Conservation (phyloP, 2,888 invertebrate species). For the Bellardia pandia region DNA sequence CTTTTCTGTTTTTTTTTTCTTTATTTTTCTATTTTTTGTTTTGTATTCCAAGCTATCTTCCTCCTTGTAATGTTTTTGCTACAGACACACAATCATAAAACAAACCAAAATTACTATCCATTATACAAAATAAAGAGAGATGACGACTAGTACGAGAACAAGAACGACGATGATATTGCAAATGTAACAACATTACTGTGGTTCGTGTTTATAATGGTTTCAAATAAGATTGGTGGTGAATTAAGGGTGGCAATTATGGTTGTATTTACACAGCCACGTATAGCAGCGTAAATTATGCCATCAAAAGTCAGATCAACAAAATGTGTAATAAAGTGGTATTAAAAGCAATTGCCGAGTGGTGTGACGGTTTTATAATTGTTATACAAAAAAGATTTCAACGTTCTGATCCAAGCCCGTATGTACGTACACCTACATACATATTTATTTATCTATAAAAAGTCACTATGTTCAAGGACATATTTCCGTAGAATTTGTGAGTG, state of each 20-base stretch:
- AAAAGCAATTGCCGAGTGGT: slow-evolving; percentile 63
- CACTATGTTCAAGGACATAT: background rate
- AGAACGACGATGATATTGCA: slow-evolving; percentile 31
- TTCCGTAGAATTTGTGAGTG: background rate
- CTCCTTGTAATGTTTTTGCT: slow-evolving; percentile 16
- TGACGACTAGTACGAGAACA: background rate
- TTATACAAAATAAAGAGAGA: slow-evolving; percentile 28
- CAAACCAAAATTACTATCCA: slow-evolving; percentile 16
- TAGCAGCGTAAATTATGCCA: slow-evolving; percentile 65
- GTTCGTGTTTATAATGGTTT: slow-evolving; percentile 55
- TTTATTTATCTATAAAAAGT: too few species aligned
- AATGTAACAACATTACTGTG: slow-evolving; percentile 57
- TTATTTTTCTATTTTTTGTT: too few species aligned
- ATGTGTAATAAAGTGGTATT: slow-evolving; percentile 64
- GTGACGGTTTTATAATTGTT: slow-evolving; percentile 62
- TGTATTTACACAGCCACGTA: slow-evolving; percentile 58
- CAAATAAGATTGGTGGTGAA: slow-evolving; percentile 61
- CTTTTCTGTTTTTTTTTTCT: slow-evolving; percentile 23
- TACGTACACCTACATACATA: too few species aligned
- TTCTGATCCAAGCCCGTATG: background rate
- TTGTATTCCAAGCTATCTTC: slow-evolving; percentile 24
- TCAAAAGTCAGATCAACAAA: slow-evolving; percentile 62
- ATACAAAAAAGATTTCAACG: slow-evolving; percentile 31
- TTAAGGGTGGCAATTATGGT: slow-evolving; percentile 64
- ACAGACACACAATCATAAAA: background rate